Evolutionary conservation across 2,888 invertebrate genomes (phyloP), one percentile per base, ranked within the genome.

Genomic region (Neoascia interrupta): DNA sequence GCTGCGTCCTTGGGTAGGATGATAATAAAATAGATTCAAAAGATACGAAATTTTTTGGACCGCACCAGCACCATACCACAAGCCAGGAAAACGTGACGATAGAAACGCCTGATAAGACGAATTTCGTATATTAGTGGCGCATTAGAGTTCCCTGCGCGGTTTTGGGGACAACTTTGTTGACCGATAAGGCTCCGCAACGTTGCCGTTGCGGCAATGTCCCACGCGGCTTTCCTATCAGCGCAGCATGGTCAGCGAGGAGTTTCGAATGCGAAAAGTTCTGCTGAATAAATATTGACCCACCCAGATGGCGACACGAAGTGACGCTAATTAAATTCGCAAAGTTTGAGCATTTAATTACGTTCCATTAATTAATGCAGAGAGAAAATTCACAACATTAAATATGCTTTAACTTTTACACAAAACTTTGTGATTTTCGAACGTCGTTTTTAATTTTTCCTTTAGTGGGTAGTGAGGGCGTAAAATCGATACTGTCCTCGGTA

Each of bases 81-180:
- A 49, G 36, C 36, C 19, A n/a, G 53, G 41, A 41, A 60, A 66
- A 73, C 73, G 79, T 79, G 73, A 79, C 43, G 79, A 79, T 79
- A 54, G 58, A 56, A 60, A 54, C 47, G 70, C 63, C 64, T 64
- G 76, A 76, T 76, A 76, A 64, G 64, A 45, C 53, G 64, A 56
- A 49, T 36, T 8, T 16, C 21, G 34, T 63, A 51, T 53, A 64
- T 75, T 75, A 69, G 75, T 53, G 45, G 53, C 56, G 60, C 72
- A 76, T 72, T 66, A 76, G 72, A 41, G n/a, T n/a, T n/a, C n/a
- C n/a, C 60, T 58, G 10, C 36, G 58, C 15, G 39, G 58, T 4
- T 54, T 34, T 26, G 19, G n/a, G 61, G 36, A 58, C 51, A 58
- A 64, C 31, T 76, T 49, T 53, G 64, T 66, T 76, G 76, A 72